Conservation (phyloP, 2,113 vertebrate genomes). For the Pycnonotus jocosus region DNA sequence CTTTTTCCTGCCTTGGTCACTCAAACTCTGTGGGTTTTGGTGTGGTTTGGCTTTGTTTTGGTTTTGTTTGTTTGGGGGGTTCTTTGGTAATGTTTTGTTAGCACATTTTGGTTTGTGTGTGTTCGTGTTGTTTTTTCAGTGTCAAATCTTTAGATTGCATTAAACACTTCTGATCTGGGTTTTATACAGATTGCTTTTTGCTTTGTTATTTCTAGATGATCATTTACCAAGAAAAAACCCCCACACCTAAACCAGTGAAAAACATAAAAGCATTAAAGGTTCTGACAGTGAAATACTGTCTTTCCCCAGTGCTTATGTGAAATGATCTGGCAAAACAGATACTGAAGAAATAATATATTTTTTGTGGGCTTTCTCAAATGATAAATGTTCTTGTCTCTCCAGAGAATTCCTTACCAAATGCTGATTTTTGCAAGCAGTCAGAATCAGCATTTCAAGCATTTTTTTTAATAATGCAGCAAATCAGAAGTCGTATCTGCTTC, state of each 20-base stretch:
- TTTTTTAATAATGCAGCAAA: not conserved
- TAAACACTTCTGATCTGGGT: not conserved
- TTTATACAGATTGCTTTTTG: not conserved
- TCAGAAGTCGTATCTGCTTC: not conserved
- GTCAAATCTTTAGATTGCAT: conserved; percentile 36
- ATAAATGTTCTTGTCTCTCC: conserved; percentile 72
- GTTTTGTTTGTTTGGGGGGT: not conserved
- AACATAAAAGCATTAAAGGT: conserved; percentile 51
- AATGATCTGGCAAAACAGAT: conserved; percentile 79
- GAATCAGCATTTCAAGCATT: conserved; percentile 9
- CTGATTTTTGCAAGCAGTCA: conserved; percentile 65
- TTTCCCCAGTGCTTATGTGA: conserved; percentile 69
- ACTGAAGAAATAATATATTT: conserved; percentile 70
- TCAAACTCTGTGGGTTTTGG: not conserved
- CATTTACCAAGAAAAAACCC: not conserved
- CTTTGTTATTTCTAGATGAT: conserved; percentile 36
- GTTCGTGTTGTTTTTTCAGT: not conserved
- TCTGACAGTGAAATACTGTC: conserved; percentile 74
- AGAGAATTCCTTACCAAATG: conserved; percentile 60
- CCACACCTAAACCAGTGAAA: conserved; percentile 30
- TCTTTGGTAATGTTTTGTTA: not conserved
- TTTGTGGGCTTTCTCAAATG: conserved; percentile 69
- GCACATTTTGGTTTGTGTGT: not conserved
- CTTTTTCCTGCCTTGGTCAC: not conserved
- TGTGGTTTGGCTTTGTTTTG: not conserved